Evolutionary conservation across 2,888 invertebrate species (phyloP).

Genomic region (Nesidiocoris tenuis): DNA sequence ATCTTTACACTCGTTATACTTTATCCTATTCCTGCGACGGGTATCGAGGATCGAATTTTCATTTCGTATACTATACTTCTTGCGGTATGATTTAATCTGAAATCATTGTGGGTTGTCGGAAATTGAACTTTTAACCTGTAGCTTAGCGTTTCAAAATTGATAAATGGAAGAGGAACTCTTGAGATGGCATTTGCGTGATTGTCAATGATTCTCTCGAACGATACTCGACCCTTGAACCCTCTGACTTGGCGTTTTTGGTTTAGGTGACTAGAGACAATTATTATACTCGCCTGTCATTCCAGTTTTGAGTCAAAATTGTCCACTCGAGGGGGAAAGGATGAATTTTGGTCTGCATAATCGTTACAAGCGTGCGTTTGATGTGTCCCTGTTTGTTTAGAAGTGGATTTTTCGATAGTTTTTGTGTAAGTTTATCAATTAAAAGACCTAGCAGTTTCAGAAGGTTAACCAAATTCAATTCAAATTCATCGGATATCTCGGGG

Average conservation of each 20-base stretch:
- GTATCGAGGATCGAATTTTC: constrained; percentile 14
- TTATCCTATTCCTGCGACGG: not conserved
- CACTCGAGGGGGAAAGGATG: not conserved
- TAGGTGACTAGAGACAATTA: not conserved
- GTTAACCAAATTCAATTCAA: too few species aligned
- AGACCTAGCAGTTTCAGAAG: too few species aligned
- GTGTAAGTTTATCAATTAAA: too few species aligned
- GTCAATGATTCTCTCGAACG: not conserved
- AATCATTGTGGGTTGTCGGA: constrained; percentile 15
- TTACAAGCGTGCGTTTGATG: not conserved
- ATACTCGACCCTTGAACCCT: not conserved
- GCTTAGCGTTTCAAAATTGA: constrained; percentile 7
- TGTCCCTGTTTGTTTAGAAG: not conserved
- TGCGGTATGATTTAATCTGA: not conserved
- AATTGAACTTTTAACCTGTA: not conserved
- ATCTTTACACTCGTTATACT: not conserved
- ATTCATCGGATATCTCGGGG: too few species aligned
- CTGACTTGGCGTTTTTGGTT: not conserved
- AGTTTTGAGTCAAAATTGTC: not conserved
- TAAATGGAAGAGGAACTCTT: constrained; percentile 48
- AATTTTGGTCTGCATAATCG: too few species aligned
- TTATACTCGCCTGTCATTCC: not conserved
- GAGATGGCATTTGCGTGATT: constrained; percentile 3
- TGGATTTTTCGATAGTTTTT: too few species aligned
- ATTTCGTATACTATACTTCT: not conserved